Evolutionary conservation across 1,140 invertebrate species (phyloP), one percentile per base, ranked within the genome.

Genomic region (Teleogryllus occipitalis): DNA sequence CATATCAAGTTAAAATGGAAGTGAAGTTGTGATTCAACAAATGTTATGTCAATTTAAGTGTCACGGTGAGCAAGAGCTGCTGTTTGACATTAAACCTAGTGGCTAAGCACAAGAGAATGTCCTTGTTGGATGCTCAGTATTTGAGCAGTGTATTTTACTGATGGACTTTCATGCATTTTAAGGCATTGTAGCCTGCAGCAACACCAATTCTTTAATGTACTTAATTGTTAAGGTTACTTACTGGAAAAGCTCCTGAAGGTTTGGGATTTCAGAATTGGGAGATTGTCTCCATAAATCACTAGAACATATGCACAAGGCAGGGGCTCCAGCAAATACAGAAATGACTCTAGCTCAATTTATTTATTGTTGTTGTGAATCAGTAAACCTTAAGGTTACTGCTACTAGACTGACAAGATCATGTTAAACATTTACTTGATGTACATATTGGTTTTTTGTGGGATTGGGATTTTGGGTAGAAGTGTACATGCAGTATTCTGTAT

Each of bases 131-230:
- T 14, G 10, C 10, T 14, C 18, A 14, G 54, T 65, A 65, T 65
- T 65, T 65, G 10, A 14, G 10, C 54, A 14, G 18, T 65, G 54
- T 65, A 65, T 65, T 65, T 39, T 39, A 39, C 27, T 65, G 54
- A 14, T 65, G 54, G 54, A 65, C 10, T 65, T 65, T 10, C 18
- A 14, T 65, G 54, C 18, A 18, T 14, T 65, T 65, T 10, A 18
- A 65, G 18, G 54, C 27, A 39, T 14, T 65, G 18, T 65, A 65
- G 54, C 54, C 54, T 65, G 18, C 54, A 65, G 0, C 18, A 65
- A 65, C 54, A 65, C 54, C 54, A 65, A 65, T 65, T 65, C 54
- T 65, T 14, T 65, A 65, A 65, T 65, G 54, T 65, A 65, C 54
- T 65, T 65, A 65, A 65, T 65, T 18, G 18, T 65, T 65, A 10